Evolutionary conservation across 1,140 invertebrate species (phyloP), one percentile per base, ranked within the genome.

Genomic region (Lepidostoma basale): DNA sequence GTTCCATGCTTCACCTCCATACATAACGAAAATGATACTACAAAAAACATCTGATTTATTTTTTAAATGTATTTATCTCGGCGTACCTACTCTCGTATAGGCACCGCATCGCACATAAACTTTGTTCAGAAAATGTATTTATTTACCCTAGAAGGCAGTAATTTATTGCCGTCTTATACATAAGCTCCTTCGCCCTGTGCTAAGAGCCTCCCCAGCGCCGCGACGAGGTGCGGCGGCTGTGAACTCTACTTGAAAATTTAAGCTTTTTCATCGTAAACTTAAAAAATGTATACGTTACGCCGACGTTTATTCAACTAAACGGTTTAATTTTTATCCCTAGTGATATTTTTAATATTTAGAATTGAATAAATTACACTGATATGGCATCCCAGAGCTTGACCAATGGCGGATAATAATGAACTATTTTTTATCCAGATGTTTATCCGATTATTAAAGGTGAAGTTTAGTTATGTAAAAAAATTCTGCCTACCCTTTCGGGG

Each of bases 121-220:
- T 54, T 28, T n/a, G 49, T 54, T 54, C 25, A 54, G 49, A 54
- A 54, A 54, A 54, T 54, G 49, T 54, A 54, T 54, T 54, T 54
- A 54, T 54, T 26, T 54, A 54, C 49, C 49, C 49, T 54, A 54
- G 26, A 54, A 30, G 25, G 49, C 26, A 54, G 18, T 54, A 30
- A 54, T 54, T 54, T 54, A 54, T 54, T 26, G 14, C 49, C 49
- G 25, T 30, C 26, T 54, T 54, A 54, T 16, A 54, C 18, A 28
- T 54, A 54, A 54, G 49, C 49, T 30, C 49, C 26, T 52, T 28
- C 20, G 14, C 49, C n/a, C n/a, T n/a, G 49, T 49, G 45, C 22
- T 49, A n/a, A n/a, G n/a, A n/a, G 45, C 18, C 20, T 18, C 25
- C 45, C 45, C 9, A n/a, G 45, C 45, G 23, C 12, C 45, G 8